phyloP scores from a whole-genome alignment of 2,888 invertebrate genomes.

The Lissonota sp. region DNA sequence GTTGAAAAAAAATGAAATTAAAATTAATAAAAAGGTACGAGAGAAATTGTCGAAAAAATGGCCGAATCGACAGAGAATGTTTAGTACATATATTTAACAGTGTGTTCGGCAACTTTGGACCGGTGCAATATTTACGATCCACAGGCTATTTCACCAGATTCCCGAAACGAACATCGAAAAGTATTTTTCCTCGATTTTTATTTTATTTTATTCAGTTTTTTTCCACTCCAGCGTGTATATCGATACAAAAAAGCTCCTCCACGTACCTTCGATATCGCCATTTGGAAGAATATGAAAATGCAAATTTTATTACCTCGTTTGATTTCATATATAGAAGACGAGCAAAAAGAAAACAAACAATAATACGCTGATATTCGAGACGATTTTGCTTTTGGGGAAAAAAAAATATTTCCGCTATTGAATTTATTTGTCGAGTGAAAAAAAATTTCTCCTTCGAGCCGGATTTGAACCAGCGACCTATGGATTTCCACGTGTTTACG shows the following conservation, averaged over 20 bases:
- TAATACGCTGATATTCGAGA: not conserved
- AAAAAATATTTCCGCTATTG: not conserved
- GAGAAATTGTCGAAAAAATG: not conserved
- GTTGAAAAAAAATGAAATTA: not conserved
- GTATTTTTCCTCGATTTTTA: not conserved
- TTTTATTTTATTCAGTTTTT: not conserved
- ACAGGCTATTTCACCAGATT: conserved; percentile 35
- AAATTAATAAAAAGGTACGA: not conserved
- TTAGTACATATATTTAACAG: not conserved
- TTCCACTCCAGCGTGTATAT: not conserved
- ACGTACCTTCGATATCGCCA: not conserved
- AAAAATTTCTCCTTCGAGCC: conserved; percentile 79
- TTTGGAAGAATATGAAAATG: conserved; percentile 28
- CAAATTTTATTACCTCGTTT: conserved; percentile 18
- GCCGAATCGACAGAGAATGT: not conserved
- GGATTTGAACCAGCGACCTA: conserved; percentile 84
- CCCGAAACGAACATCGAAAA: conserved; percentile 19
- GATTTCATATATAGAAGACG: not conserved
- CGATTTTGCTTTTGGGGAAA: not conserved
- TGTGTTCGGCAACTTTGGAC: conserved; percentile 6
- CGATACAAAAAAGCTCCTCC: not conserved
- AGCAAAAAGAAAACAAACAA: not conserved
- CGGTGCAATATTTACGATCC: conserved; percentile 52
- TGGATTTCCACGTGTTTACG: conserved; percentile 72
- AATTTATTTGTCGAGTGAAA: not conserved